Evolutionary conservation across 2,797 vertebrate species (phyloP).

Genomic region (Chelonia mydas): DNA sequence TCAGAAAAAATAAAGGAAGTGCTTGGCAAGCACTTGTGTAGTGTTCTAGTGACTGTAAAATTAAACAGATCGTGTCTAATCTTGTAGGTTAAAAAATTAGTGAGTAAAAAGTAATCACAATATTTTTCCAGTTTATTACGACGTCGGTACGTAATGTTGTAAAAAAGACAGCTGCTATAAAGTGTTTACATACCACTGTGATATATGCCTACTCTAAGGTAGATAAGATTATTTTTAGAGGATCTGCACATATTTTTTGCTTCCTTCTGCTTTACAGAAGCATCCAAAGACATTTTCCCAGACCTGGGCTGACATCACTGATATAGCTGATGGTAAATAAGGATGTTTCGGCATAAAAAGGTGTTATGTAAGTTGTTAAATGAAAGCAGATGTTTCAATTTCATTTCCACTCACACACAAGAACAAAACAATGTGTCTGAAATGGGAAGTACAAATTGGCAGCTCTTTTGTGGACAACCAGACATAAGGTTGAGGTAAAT

Average conservation of each 20-base stretch:
- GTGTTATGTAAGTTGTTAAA: neutral
- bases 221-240: neutral
- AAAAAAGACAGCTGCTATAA: neutral
- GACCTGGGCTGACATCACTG: neutral
- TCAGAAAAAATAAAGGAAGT: neutral
- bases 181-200: neutral
- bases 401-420: neutral
- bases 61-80: neutral
- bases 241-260: neutral
- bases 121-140: neutral
- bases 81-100: neutral
- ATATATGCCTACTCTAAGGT: neutral
- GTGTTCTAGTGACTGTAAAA: neutral
- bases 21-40: neutral
- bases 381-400: conserved; percentile 23
- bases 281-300: neutral
- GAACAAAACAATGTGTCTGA: neutral
- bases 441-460: neutral
- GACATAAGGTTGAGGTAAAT: neutral
- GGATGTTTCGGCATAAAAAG: neutral
- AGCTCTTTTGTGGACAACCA: neutral
- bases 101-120: neutral
- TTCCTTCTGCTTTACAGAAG: neutral
- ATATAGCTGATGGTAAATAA: neutral
- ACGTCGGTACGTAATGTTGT: neutral